A percentile compares a stretch with the other conserved stretches of the same genome.
These are phyloP conservation scores for Rhinichthys klamathensis DNA, from an alignment of 2,113 vertebrate genomes.

Conservation along the genomic window DNA sequence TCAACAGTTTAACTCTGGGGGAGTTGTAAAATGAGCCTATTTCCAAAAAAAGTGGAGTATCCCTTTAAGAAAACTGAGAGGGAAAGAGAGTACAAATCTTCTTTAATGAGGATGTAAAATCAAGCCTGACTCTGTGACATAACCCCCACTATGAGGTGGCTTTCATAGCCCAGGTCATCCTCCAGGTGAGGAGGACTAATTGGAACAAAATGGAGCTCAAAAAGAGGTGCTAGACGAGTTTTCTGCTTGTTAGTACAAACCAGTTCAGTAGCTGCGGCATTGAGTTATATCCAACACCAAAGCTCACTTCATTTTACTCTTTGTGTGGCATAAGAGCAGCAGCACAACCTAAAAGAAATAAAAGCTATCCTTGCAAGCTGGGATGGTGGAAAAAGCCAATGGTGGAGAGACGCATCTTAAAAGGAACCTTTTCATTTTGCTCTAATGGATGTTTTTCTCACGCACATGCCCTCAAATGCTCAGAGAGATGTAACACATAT, in stretches of 20 bases:
- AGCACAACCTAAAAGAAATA: slow-evolving; percentile 1
- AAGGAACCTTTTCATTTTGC: not conserved
- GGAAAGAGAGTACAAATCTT: slow-evolving; percentile 37
- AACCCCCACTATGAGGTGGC: not conserved
- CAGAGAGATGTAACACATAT: not conserved
- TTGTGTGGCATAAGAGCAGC: not conserved
- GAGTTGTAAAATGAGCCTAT: no score
- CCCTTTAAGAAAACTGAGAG: slow-evolving; percentile 14
- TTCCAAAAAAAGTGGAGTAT: no score
- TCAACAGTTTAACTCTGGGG: no score
- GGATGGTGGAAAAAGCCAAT: not conserved
- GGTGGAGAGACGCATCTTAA: not conserved
- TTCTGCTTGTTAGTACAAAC: slow-evolving; percentile 31
- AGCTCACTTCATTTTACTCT: not conserved
- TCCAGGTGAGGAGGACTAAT: slow-evolving; percentile 46
- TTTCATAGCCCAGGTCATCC: slow-evolving; percentile 3
- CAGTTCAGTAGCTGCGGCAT: not conserved
- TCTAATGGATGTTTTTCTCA: slow-evolving; percentile 24
- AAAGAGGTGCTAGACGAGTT: slow-evolving; percentile 19
- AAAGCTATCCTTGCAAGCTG: not conserved
- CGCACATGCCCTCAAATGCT: slow-evolving; percentile 27
- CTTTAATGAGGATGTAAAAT: slow-evolving; percentile 41
- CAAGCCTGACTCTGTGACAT: not conserved
- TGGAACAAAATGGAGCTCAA: slow-evolving; percentile 40
- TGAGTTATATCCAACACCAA: slow-evolving; percentile 20